phyloP scores from a whole-genome alignment of 1,140 invertebrate genomes.

The Calycopis cecrops region DNA sequence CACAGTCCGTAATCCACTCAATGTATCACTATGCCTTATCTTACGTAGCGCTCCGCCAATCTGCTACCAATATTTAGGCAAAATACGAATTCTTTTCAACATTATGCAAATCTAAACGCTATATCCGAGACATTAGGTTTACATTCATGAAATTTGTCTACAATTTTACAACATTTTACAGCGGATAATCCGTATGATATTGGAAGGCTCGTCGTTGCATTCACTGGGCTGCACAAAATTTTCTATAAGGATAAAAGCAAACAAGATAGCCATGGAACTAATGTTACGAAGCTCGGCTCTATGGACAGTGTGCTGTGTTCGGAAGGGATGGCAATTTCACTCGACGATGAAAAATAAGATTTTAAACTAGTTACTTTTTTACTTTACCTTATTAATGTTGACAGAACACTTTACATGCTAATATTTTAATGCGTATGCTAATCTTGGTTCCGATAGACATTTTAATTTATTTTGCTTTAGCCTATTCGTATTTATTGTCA shows the following conservation, averaged over 20 bases:
- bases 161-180: slow-evolving; percentile 64
- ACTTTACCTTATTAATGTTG: neutral
- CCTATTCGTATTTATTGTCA: too few species aligned
- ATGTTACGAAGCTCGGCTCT: slow-evolving; percentile 42
- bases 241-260: slow-evolving; percentile 75
- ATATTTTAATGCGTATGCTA: too few species aligned
- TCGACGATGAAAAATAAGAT: slow-evolving; percentile 6
- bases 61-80: slow-evolving; percentile 72
- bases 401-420: too few species aligned
- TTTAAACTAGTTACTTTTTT: neutral
- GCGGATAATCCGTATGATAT: slow-evolving; percentile 69
- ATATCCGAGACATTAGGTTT: slow-evolving; percentile 31
- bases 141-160: slow-evolving; percentile 31
- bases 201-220: slow-evolving; percentile 68
- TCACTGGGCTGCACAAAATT: slow-evolving; percentile 71
- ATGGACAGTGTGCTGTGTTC: slow-evolving; percentile 12
- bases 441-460: too few species aligned
- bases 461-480: too few species aligned
- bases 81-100: slow-evolving; percentile 57
- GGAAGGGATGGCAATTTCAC: slow-evolving; percentile 9
- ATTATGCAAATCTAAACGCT: slow-evolving; percentile 40
- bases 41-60: slow-evolving; percentile 59
- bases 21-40: slow-evolving; percentile 70
- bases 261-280: slow-evolving; percentile 69
- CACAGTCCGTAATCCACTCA: slow-evolving; percentile 60